Evolutionary conservation across 2,113 vertebrate genomes (phyloP), one percentile per base, ranked within the genome.

Genomic region (Dissostichus mawsoni): DNA sequence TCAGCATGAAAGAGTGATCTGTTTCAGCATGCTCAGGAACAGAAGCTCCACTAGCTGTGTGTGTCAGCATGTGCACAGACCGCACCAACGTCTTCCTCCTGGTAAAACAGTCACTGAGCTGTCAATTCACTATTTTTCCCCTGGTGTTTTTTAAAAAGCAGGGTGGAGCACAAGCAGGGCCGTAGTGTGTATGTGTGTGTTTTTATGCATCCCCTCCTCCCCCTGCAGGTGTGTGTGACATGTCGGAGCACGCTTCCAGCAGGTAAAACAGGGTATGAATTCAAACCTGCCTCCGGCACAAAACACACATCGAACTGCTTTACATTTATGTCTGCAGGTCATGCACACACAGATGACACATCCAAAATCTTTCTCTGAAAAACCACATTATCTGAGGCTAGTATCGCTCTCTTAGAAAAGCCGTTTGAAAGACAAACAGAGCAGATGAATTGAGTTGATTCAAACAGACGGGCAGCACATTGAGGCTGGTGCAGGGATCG

Each of bases 1-100:
- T 84, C 87, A 76, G 79, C 82, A 87, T 95, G 93, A 95, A 95
- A 92, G 93, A 77, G 41, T 55, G 84, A 90, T 92, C 87, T 95
- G 94, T 95, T 92, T 61, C 62, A 89, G 87, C 88, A 88, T 11
- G 93, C 74, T 92, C 52, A 82, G 61, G 74, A 68, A 83, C 84
- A 89, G 62, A 81, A 82, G 61, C 85, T 88, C 72, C 82, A 69
- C 80, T 83, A 57, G 80, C 62, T 69, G 76, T 80, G 83, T 82
- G 68, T 76, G 55, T 74, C 33, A 45, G 81, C 6, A 8, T 72
- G 62, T 66, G 48, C 41, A 55, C 56, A 78, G 73, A 89, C 76
- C 69, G 78, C 80, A 71, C 81, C 33, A 90, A 76, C 50, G 74
- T 75, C 86, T 90, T 91, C 90, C 80, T 89, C 81, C 89, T 76